Evolutionary conservation across 1,140 invertebrate species (phyloP).

Genomic region (Megalonaias nervosa): DNA sequence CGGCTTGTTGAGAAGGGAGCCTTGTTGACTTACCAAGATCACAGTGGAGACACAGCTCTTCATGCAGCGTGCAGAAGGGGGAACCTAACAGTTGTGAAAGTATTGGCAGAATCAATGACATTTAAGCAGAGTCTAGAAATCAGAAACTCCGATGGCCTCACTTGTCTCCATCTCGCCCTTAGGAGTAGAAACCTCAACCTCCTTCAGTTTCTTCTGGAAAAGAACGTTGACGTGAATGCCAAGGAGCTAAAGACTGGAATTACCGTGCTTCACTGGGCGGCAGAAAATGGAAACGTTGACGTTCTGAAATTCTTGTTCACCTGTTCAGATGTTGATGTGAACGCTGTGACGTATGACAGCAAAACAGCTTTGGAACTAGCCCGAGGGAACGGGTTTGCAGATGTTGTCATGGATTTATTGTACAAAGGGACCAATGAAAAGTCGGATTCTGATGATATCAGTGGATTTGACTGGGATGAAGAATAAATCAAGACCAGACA

Average conservation of each 20-base stretch:
- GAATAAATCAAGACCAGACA: too few species aligned
- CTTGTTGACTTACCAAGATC: conserved; percentile 49
- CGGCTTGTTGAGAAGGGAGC: conserved; percentile 80
- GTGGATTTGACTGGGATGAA: too few species aligned
- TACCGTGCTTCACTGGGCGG: conserved; percentile 46
- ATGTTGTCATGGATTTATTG: too few species aligned
- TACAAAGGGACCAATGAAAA: too few species aligned
- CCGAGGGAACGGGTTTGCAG: too few species aligned
- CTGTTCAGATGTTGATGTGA: conserved; percentile 17
- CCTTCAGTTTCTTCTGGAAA: conserved; percentile 25
- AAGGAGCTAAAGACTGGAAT: conserved; percentile 48
- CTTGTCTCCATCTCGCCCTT: conserved; percentile 73
- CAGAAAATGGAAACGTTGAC: conserved; percentile 27
- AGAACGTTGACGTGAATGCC: conserved; percentile 79
- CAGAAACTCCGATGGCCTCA: conserved; percentile 85
- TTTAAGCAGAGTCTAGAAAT: conserved; percentile 75
- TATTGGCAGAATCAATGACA: conserved; percentile 77
- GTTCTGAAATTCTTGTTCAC: conserved; percentile 31
- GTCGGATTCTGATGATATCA: too few species aligned
- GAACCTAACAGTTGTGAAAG: conserved; percentile 77
- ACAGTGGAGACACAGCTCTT: conserved; percentile 55
- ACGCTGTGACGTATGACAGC: conserved; percentile 22
- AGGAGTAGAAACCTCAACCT: conserved; percentile 4
- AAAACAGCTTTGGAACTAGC: conserved; percentile 31
- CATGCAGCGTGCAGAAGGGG: conserved; percentile 74